Evolutionary conservation across 2,113 vertebrate genomes (phyloP), one percentile per base, ranked within the genome.

Genomic region (Sphyrna mokarran): DNA sequence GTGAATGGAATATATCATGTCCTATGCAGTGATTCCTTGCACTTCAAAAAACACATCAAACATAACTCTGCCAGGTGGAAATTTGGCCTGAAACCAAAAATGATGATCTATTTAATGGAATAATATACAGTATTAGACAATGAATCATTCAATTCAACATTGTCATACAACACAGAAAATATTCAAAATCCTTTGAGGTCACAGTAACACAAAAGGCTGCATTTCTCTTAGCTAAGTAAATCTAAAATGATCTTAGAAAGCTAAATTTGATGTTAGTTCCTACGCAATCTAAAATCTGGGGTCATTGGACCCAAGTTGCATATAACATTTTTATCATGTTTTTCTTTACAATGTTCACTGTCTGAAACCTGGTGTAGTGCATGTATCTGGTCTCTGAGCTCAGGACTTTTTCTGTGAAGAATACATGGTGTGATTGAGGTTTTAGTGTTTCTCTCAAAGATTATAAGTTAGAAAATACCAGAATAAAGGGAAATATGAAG

Each of bases 391-490:
- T 18, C 87, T 61, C 29, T 14, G 6, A 61, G 29, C 33, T 83
- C 29, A 58, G 16, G 54, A 4, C 87, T 63, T 91, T 91, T 91
- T 6, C 58, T 61, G 87, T 63, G 4, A 61, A 29, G 26, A 13
- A 16, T 23, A 29, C 13, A 18, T 16, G 7, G 33, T 66, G 61
- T 66, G 7, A 7, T 91, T n/a, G 33, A 37, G 14, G 1, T 18
- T 83, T 91, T 91, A 37, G 33, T 91, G 29, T 37, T 66, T 93
- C 13, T 91, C 9, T 58, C 58, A 91, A 91, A 91, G 87, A 91
- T 37, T 93, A 37, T 18, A 91, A 20, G 89, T 33, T 37, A 91
- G 16, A 89, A 89, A 4, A 20, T 40, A 72, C 70, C 20, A 16
- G 4, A 26, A 26, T n/a, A n/a, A 78, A 78, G 43, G 43, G 43